Base-by-base conservation (phyloP, 2,113 vertebrate species). In the Holacanthus passer region DNA sequence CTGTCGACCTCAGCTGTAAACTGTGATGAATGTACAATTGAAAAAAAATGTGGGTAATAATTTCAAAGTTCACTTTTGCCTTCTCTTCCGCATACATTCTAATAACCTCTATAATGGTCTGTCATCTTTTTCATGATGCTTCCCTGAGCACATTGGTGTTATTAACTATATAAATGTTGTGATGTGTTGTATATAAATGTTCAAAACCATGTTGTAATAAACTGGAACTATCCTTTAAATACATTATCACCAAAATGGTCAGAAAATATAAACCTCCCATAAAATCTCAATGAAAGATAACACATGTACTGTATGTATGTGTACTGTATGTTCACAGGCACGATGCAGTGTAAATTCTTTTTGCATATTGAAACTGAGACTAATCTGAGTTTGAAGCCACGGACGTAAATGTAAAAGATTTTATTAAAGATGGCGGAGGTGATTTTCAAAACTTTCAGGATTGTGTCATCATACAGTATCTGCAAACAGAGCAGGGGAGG, bases 401-500 rank as follows among this genome's bases (percentile, higher is more conserved):
- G 32, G 10, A 55, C 9, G 71, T 20, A 52, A 24, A 52, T 22
- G 22, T 1, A 20, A 22, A 32, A 35, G 0, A 19, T 62, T 55
- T 62, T 20, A 63, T 24, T 8, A n/a, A 31, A 52, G 52, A 45
- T n/a, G 22, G 53, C 1, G 0, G 24, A 14, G 37, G 50, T 41
- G 53, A 67, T 68, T 75, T 77, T n/a, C 69, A 71, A 53, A 73
- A 39, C 50, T 86, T 84, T 68, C 75, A 86, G 64, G 65, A 52
- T 1, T 76, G 70, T 91, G 88, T 87, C 84, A 56, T 88, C 86
- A 87, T 79, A 67, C 72, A 45, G 22, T 24, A n/a, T 62, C 22
- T 37, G 62, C 62, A 39, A 53, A 52, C 35, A 62, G 52, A 64
- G 73, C n/a, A 14, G 64, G 8, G 16, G 56, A 71, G 41, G 59